A percentile compares a stretch with the other conserved stretches of the same genome.
phyloP scores from a whole-genome alignment of 2,113 vertebrate genomes.

The Shinisaurus crocodilurus region DNA sequence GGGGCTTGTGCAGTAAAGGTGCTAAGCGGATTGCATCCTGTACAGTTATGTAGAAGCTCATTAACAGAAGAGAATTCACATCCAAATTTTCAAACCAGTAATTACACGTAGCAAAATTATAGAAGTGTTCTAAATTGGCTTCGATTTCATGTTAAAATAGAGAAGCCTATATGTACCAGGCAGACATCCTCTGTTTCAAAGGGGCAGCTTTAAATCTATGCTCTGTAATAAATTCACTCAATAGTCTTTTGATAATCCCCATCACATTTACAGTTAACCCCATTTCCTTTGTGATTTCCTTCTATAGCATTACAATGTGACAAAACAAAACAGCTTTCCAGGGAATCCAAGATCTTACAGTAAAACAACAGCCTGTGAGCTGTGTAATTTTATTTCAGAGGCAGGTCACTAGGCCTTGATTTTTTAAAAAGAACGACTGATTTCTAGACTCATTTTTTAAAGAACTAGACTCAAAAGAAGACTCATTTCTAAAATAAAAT shows the following conservation, averaged over 20 bases:
- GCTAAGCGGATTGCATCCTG: not conserved
- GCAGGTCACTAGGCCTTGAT: slow-evolving; percentile 35
- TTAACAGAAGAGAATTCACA: not conserved
- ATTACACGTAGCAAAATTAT: not conserved
- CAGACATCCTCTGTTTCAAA: not conserved
- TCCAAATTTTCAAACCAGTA: not conserved
- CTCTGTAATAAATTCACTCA: not conserved
- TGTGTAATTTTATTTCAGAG: slow-evolving; percentile 50
- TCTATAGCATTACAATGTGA: slow-evolving; percentile 46
- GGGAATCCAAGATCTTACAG: slow-evolving; percentile 20
- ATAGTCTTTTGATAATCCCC: not conserved
- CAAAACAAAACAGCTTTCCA: slow-evolving; percentile 38
- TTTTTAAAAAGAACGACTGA: slow-evolving; percentile 38
- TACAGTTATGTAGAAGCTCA: not conserved
- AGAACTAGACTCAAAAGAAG: not conserved
- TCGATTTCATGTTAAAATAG: slow-evolving; percentile 20
- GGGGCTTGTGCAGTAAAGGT: not conserved
- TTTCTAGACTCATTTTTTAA: not conserved
- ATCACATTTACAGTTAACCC: slow-evolving; percentile 9
- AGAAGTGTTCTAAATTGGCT: not conserved
- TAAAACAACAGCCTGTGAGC: slow-evolving; percentile 10
- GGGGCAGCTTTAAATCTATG: not conserved
- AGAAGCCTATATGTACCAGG: not conserved
- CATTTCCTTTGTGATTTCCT: slow-evolving; percentile 18
- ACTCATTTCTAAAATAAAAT: not conserved